These are phyloP conservation scores for Muscina levida DNA, from an alignment of 2,888 invertebrate genomes.

Conservation along the genomic window DNA sequence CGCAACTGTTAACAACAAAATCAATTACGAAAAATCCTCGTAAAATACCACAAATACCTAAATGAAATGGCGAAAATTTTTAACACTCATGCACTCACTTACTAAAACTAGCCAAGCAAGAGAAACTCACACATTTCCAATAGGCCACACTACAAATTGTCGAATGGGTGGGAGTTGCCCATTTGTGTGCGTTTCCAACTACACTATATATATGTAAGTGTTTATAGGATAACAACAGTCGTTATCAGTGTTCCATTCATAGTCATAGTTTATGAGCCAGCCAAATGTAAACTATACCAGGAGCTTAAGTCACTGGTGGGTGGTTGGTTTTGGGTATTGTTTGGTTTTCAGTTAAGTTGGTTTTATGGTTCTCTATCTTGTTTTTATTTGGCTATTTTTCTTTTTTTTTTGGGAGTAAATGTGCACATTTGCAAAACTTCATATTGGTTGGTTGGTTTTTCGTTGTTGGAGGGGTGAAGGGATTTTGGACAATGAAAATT, in stretches of 20 bases:
- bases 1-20: neutral
- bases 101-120: constrained; percentile 12
- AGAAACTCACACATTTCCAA: neutral
- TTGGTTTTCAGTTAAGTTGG: too few species aligned
- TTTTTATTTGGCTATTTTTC: too few species aligned
- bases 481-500: constrained; percentile 6
- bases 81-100: constrained; percentile 46
- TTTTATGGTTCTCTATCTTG: too few species aligned
- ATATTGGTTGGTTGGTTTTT: constrained; percentile 13
- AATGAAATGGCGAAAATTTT: neutral
- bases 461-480: neutral
- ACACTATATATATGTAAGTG: too few species aligned
- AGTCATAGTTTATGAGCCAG: constrained; percentile 15
- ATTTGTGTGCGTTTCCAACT: neutral
- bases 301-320: neutral
- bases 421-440: neutral
- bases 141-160: too few species aligned
- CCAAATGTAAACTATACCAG: too few species aligned
- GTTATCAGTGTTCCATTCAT: too few species aligned
- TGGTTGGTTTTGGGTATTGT: too few species aligned
- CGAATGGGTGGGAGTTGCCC: constrained; percentile 19
- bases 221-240: neutral
- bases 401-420: neutral
- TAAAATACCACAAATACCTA: constrained; percentile 4
- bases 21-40: neutral